Conservation (phyloP, 2,888 invertebrate species). For the Protophormia terraenovae region DNA sequence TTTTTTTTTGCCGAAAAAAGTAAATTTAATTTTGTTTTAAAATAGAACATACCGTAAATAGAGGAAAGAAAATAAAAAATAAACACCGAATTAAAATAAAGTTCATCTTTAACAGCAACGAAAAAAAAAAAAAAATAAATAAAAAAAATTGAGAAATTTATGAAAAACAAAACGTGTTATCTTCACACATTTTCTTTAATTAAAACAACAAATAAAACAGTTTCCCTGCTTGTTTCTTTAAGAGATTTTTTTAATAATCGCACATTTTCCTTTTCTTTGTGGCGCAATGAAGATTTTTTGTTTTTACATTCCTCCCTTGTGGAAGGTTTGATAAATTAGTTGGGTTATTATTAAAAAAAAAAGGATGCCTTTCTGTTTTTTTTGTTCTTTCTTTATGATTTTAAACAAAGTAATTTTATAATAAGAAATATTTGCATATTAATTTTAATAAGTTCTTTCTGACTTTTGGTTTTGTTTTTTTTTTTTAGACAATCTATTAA, state of each 20-base stretch:
- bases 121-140: not conserved
- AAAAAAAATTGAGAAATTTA: not conserved
- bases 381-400: not conserved
- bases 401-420: not conserved
- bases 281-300: too few relatives aligned
- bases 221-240: not conserved
- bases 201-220: not conserved
- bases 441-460: not conserved
- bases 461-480: not conserved
- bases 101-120: not conserved
- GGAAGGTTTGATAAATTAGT: not conserved
- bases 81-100: not conserved
- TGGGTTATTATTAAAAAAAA: not conserved
- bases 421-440: not conserved
- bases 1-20: not conserved
- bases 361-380: not conserved
- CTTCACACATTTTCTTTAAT: slow-evolving; percentile 7
- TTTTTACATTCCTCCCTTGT: not conserved
- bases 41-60: not conserved
- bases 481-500: slow-evolving; percentile 82
- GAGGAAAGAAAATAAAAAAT: not conserved
- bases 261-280: not conserved
- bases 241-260: not conserved
- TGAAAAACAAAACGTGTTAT: not conserved
- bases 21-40: not conserved